Percentiles rank a stretch among this genome's conserved stretches.
These are phyloP conservation scores for Amphiprion percula DNA, from an alignment of 2,113 vertebrate genomes.

Conservation along the genomic window DNA sequence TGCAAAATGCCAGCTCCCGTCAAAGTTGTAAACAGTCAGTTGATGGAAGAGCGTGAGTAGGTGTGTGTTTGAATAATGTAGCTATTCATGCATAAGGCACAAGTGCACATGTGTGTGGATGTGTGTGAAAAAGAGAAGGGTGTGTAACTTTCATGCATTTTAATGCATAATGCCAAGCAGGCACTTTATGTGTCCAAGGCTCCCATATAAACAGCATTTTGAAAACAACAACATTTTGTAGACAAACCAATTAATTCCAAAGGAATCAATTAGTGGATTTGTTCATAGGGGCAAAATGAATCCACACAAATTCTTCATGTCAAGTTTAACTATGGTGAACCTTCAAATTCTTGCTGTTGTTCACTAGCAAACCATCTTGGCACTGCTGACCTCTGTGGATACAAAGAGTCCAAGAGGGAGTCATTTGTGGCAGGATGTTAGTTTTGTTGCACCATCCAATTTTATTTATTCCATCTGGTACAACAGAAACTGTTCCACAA, in stretches of 20 bases:
- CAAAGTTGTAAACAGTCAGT: conserved; percentile 1
- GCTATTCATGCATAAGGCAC: conserved; percentile 1
- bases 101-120: neutral
- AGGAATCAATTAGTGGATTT: neutral
- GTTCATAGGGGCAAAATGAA: too few relatives aligned
- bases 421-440: neutral
- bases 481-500: neutral
- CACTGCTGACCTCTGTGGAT: neutral
- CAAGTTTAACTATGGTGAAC: neutral
- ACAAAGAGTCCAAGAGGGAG: neutral
- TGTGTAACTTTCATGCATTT: conserved; percentile 1
- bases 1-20: neutral
- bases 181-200: neutral
- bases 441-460: neutral
- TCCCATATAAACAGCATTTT: neutral
- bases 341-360: neutral
- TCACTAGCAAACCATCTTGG: too few relatives aligned
- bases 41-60: neutral
- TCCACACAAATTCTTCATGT: too few relatives aligned
- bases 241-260: too few relatives aligned
- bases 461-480: neutral
- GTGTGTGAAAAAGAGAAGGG: neutral
- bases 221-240: neutral
- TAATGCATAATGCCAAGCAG: neutral
- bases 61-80: neutral